Percentiles rank a stretch among this genome's conserved stretches.
Evolutionary conservation across 2,888 invertebrate species (phyloP).

Genomic region (Listrodromus nycthemerus): DNA sequence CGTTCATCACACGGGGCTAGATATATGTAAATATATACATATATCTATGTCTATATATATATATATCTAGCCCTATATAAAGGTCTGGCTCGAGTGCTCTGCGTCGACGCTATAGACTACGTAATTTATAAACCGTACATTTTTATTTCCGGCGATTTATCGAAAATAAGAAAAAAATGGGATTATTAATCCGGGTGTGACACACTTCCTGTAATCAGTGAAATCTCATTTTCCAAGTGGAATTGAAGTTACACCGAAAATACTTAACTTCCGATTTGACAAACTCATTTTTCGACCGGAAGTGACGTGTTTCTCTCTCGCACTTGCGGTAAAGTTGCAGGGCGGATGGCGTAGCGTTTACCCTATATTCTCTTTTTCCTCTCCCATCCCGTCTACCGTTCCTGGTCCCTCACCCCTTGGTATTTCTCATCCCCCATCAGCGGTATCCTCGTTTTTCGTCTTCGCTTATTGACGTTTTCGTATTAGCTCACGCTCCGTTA

Average conservation of each 20-base stretch:
- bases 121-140: not conserved
- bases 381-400: not conserved
- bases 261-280: not conserved
- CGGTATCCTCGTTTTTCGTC: slow-evolving; percentile 55
- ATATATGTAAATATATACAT: not conserved
- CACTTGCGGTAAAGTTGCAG: slow-evolving; percentile 30
- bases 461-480: slow-evolving; percentile 75
- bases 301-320: not conserved
- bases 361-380: slow-evolving; percentile 6
- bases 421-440: slow-evolving; percentile 29
- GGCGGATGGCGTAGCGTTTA: not conserved
- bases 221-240: not conserved
- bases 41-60: not conserved
- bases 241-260: not conserved
- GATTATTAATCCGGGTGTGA: not conserved
- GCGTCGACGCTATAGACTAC: not conserved
- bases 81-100: not conserved
- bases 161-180: not conserved
- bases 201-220: not conserved
- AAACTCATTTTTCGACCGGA: not conserved
- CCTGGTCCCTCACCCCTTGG: not conserved
- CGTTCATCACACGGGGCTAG: slow-evolving; percentile 55
- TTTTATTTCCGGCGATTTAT: not conserved
- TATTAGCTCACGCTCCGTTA: slow-evolving; percentile 72
- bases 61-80: not conserved